A percentile compares a stretch with the other conserved stretches of the same genome.
Conservation (phyloP, 1,140 invertebrate species). For the Archivesica marissinica region DNA sequence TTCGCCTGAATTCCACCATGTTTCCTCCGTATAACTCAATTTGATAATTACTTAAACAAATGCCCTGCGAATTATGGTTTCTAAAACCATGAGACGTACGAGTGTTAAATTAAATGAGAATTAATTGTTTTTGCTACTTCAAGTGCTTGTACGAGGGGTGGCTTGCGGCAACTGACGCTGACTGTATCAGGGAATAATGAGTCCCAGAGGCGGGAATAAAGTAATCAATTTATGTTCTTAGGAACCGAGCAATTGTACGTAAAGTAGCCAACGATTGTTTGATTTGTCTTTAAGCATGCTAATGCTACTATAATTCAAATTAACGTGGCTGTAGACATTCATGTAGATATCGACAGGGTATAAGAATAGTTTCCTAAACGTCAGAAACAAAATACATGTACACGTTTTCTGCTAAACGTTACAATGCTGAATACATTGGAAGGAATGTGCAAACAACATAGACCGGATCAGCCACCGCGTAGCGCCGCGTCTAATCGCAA, state of each 20-base stretch:
- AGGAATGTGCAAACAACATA: too few relatives aligned
- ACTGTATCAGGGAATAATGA: not conserved
- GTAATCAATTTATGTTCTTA: constrained; percentile 32
- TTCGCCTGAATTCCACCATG: not conserved
- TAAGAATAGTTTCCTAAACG: too few relatives aligned
- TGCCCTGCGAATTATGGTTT: constrained; percentile 17
- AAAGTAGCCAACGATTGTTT: not conserved
- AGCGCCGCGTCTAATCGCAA: too few relatives aligned
- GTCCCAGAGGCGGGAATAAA: not conserved
- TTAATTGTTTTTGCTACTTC: constrained; percentile 56
- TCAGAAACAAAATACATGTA: too few relatives aligned
- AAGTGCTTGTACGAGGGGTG: not conserved
- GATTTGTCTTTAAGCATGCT: not conserved
- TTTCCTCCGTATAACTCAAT: not conserved
- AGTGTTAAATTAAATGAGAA: constrained; percentile 49
- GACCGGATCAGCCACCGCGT: too few relatives aligned
- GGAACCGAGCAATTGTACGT: not conserved
- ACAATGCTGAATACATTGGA: too few relatives aligned
- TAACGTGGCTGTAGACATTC: too few relatives aligned
- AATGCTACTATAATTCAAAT: too few relatives aligned
- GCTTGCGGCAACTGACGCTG: not conserved
- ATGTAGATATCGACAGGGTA: too few relatives aligned
- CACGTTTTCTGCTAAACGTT: too few relatives aligned
- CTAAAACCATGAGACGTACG: not conserved
- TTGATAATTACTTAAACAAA: constrained; percentile 62